phyloP scores from a whole-genome alignment of 2,888 invertebrate genomes.

The Amphiduros pacificus region DNA sequence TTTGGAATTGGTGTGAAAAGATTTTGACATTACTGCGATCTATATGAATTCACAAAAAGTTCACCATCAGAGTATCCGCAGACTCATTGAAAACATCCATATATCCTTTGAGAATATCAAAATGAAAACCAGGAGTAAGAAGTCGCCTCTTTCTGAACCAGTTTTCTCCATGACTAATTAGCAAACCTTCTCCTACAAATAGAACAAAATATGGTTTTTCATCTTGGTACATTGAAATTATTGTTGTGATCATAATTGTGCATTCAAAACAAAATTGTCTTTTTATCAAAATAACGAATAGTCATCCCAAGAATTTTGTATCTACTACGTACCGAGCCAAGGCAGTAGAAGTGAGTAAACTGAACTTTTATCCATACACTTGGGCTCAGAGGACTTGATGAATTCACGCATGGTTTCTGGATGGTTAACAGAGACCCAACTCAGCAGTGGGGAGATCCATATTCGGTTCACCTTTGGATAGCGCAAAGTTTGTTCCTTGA shows the following conservation, averaged over 20 bases:
- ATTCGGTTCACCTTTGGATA: not conserved
- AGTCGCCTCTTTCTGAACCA: not conserved
- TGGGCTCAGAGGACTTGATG: slow-evolving; percentile 34
- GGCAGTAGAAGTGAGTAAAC: not conserved
- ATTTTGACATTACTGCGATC: too few species aligned
- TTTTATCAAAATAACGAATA: not conserved
- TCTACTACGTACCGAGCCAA: not conserved
- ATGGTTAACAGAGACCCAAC: slow-evolving; percentile 31
- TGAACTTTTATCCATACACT: not conserved
- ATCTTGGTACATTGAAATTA: too few species aligned
- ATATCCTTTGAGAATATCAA: not conserved
- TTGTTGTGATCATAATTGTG: too few species aligned
- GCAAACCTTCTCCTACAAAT: not conserved
- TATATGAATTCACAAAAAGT: not conserved
- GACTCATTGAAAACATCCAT: not conserved
- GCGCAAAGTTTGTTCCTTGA: not conserved
- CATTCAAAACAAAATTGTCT: not conserved
- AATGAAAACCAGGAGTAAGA: too few species aligned
- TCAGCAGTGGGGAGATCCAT: slow-evolving; percentile 29
- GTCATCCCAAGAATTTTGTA: not conserved
- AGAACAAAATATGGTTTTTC: too few species aligned
- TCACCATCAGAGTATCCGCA: not conserved
- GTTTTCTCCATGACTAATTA: not conserved
- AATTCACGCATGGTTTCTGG: slow-evolving; percentile 40
- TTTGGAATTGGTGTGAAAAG: too few species aligned